These are phyloP conservation scores for Trimorus sp. DNA, from an alignment of 2,888 invertebrate genomes.

Conservation along the genomic window DNA sequence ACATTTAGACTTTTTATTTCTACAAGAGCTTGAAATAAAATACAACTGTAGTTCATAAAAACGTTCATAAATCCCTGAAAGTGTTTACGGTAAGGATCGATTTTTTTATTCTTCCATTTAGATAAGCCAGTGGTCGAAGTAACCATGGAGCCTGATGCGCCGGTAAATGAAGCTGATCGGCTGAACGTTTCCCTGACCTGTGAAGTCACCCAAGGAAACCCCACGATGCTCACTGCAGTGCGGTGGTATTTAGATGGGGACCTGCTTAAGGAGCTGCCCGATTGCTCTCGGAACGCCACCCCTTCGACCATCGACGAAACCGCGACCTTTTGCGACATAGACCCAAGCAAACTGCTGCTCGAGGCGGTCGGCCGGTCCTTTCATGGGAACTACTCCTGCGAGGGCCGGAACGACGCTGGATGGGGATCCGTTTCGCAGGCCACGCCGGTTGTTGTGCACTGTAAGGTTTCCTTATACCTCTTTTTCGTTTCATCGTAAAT, in stretches of 20 bases:
- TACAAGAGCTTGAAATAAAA: too few relatives aligned
- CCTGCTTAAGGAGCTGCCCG: conserved; percentile 91
- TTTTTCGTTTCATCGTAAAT: neutral
- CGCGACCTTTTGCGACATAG: conserved; percentile 89
- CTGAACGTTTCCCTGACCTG: conserved; percentile 92
- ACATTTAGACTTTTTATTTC: too few relatives aligned
- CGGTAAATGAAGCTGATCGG: conserved; percentile 90
- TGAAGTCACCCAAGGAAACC: conserved; percentile 91
- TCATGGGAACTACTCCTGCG: conserved; percentile 97
- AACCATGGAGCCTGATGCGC: conserved; percentile 88
- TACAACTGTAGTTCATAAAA: too few relatives aligned
- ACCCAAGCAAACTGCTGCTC: conserved; percentile 92
- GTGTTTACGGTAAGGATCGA: too few relatives aligned
- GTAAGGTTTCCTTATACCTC: conserved; percentile 82
- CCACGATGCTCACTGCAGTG: conserved; percentile 87
- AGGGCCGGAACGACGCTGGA: conserved; percentile 93
- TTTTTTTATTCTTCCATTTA: conserved; percentile 75
- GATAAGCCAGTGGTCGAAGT: conserved; percentile 91
- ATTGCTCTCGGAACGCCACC: conserved; percentile 85
- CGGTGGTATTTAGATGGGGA: conserved; percentile 94
- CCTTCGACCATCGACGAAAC: conserved; percentile 75
- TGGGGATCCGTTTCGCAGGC: conserved; percentile 92
- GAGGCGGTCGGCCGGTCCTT: conserved; percentile 94
- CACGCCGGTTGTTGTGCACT: conserved; percentile 90
- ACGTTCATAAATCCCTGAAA: too few relatives aligned